Evolutionary conservation across 1,140 invertebrate species (phyloP).

Genomic region (Drosophila pectinifera): DNA sequence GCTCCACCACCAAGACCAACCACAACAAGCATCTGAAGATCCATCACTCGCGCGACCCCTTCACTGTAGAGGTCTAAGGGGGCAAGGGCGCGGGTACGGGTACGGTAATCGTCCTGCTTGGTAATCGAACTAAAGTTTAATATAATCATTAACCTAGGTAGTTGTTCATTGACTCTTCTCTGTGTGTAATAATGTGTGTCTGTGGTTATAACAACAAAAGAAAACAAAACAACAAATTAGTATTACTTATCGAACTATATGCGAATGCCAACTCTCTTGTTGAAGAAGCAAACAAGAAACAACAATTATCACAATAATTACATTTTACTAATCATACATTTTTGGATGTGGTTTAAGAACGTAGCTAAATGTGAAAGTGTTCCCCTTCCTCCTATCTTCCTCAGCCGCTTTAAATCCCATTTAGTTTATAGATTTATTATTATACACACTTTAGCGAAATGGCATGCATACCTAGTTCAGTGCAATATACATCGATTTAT

Average conservation of each 20-base stretch:
- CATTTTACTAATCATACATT: conserved; percentile 75
- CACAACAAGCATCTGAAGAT: conserved; percentile 95
- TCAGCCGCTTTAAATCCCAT: conserved; percentile 60
- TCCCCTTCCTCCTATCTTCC: conserved; percentile 16
- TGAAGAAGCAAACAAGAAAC: conserved; percentile 38
- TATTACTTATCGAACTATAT: conserved; percentile 77
- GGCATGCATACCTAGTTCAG: conserved; percentile 74
- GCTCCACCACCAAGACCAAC: conserved; percentile 94
- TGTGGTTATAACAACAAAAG: conserved; percentile 65
- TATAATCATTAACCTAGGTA: conserved; percentile 74
- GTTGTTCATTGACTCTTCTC: conserved; percentile 76
- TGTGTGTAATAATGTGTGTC: conserved; percentile 73
- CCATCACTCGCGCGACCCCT: conserved; percentile 93
- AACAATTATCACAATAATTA: conserved; percentile 68
- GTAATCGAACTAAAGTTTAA: conserved; percentile 67
- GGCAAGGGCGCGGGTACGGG: too few relatives aligned
- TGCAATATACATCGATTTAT: conserved; percentile 75
- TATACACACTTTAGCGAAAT: conserved; percentile 66
- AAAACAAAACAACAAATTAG: conserved; percentile 72
- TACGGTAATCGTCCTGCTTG: too few relatives aligned
- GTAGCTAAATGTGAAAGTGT: conserved; percentile 78
- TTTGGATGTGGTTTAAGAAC: conserved; percentile 78
- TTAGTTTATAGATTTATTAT: conserved; percentile 54
- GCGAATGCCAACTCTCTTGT: conserved; percentile 74
- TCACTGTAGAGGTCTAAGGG: conserved; percentile 92